phyloP scores from a whole-genome alignment of 2,113 vertebrate genomes.

The Sciurus niger region DNA sequence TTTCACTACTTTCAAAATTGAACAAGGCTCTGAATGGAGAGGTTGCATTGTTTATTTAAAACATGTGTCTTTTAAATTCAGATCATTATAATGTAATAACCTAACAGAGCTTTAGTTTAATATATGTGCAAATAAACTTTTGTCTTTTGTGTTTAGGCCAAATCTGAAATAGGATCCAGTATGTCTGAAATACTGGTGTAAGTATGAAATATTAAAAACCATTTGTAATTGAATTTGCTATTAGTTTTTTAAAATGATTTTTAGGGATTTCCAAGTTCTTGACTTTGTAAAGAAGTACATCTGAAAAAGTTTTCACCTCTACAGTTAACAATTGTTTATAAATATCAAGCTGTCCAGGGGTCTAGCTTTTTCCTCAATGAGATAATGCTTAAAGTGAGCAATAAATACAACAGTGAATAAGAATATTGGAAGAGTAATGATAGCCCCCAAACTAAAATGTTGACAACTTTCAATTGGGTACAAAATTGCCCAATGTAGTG shows the following conservation, averaged over 20 bases:
- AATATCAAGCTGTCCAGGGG: neutral
- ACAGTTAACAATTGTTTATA: neutral
- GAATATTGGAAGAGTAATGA: neutral
- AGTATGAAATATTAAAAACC: conserved; percentile 87
- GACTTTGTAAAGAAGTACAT: conserved; percentile 38
- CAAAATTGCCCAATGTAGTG: neutral
- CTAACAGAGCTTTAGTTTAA: conserved; percentile 53
- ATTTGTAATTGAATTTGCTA: conserved; percentile 55
- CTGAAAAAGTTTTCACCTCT: conserved; percentile 19
- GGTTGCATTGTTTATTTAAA: conserved; percentile 42
- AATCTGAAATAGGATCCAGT: conserved; percentile 91
- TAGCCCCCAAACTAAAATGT: neutral
- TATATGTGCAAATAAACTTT: conserved; percentile 67
- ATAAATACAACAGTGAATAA: neutral
- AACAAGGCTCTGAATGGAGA: conserved; percentile 41
- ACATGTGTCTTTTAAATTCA: conserved; percentile 18
- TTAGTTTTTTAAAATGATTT: conserved; percentile 25
- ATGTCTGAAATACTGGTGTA: conserved; percentile 92
- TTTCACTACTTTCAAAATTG: conserved; percentile 64
- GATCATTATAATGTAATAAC: neutral
- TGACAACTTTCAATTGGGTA: neutral
- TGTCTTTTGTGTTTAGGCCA: conserved; percentile 91
- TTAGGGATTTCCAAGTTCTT: conserved; percentile 19
- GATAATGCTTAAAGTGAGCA: conserved; percentile 6
- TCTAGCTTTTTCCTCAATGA: neutral